Conservation (phyloP, 2,797 vertebrate genomes). For the Ibycter americanus region DNA sequence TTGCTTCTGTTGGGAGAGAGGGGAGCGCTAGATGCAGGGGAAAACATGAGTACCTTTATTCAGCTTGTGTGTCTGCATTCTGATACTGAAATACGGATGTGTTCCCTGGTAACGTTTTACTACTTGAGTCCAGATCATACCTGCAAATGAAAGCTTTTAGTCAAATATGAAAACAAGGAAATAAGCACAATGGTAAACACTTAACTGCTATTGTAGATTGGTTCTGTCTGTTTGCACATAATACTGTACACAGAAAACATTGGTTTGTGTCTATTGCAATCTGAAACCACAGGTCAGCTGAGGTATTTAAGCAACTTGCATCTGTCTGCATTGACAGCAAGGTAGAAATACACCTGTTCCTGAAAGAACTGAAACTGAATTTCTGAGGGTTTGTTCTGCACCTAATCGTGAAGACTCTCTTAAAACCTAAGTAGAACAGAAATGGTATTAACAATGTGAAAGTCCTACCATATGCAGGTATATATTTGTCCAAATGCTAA, state of each 20-base stretch:
- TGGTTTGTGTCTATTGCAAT: neutral
- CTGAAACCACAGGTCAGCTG: neutral
- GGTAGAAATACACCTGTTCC: neutral
- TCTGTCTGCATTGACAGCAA: neutral
- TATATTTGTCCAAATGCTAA: neutral
- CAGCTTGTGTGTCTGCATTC: neutral
- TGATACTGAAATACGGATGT: neutral
- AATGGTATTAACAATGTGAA: neutral
- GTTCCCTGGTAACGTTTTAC: neutral
- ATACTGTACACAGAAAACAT: neutral
- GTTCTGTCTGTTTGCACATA: neutral
- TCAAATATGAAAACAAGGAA: neutral
- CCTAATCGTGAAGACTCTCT: neutral
- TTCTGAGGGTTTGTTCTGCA: neutral
- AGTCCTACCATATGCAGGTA: neutral
- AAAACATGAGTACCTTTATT: neutral
- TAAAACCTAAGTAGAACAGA: neutral
- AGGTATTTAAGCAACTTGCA: neutral
- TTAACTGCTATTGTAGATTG: neutral
- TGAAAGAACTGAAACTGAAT: neutral
- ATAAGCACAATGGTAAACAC: neutral
- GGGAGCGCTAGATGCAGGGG: no score
- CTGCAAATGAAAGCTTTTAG: neutral
- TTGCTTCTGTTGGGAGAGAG: neutral
- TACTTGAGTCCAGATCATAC: rapidly evolving